phyloP scores from a whole-genome alignment of 2,113 vertebrate species.

The Aegotheles bennettii region DNA sequence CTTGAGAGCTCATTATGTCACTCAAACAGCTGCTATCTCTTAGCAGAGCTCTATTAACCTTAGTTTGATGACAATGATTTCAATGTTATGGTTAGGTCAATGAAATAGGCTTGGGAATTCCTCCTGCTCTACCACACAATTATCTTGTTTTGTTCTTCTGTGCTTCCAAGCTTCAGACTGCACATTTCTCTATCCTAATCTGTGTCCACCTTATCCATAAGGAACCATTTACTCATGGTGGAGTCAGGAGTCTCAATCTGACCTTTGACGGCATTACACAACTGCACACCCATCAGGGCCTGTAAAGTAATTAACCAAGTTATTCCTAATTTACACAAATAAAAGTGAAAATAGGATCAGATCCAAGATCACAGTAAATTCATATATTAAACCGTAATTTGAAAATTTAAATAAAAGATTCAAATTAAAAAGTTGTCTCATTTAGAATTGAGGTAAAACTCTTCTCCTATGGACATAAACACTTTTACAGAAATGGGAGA shows the following conservation, averaged over 20 bases:
- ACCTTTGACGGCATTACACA: background rate
- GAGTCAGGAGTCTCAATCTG: background rate
- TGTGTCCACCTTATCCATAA: background rate
- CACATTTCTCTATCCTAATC: background rate
- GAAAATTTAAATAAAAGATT: background rate
- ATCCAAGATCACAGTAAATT: background rate
- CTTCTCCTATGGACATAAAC: background rate
- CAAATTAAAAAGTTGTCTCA: background rate
- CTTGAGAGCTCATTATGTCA: background rate
- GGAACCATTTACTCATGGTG: background rate
- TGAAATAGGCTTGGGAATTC: background rate
- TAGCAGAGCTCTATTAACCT: background rate
- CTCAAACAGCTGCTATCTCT: background rate
- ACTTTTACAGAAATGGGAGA: background rate
- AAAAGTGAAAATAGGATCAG: background rate
- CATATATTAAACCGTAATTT: background rate
- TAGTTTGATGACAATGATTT: background rate
- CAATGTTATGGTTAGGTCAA: background rate
- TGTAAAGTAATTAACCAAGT: background rate
- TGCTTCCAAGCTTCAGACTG: background rate
- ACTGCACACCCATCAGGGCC: background rate
- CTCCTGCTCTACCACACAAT: background rate
- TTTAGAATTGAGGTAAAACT: background rate
- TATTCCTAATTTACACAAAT: background rate
- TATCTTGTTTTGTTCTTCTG: background rate